phyloP scores from a whole-genome alignment of 2,113 vertebrate genomes.

The Poeciliopsis prolifica region DNA sequence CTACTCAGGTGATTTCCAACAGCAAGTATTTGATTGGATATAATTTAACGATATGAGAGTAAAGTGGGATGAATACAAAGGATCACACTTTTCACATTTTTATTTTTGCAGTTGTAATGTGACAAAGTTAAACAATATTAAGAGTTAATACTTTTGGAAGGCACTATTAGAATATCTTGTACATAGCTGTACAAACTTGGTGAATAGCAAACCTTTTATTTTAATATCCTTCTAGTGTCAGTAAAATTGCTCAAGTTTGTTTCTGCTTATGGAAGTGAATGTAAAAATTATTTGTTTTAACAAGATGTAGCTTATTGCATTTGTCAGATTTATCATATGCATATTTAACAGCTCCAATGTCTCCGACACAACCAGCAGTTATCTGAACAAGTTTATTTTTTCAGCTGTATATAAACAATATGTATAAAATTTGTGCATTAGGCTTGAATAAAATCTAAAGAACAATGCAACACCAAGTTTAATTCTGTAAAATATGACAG shows the following conservation, averaged over 20 bases:
- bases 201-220: neutral
- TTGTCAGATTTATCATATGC: no score
- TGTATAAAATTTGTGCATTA: constrained; percentile 58
- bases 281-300: no score
- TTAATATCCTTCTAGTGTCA: neutral
- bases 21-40: no score
- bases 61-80: no score
- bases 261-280: no score
- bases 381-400: constrained; percentile 68
- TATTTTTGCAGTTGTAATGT: neutral
- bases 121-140: neutral
- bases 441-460: constrained; percentile 66
- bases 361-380: constrained; percentile 13
- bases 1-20: no score
- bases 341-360: no score
- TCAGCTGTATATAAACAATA: constrained; percentile 59
- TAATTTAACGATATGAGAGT: no score
- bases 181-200: neutral
- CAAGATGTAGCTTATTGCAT: no score
- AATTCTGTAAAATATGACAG: constrained; percentile 60
- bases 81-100: no score
- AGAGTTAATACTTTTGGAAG: neutral
- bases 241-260: no score
- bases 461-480: constrained; percentile 48
- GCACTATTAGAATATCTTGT: neutral